phyloP scores from a whole-genome alignment of 2,113 vertebrate species.

The Mystacornis crossleyi region DNA sequence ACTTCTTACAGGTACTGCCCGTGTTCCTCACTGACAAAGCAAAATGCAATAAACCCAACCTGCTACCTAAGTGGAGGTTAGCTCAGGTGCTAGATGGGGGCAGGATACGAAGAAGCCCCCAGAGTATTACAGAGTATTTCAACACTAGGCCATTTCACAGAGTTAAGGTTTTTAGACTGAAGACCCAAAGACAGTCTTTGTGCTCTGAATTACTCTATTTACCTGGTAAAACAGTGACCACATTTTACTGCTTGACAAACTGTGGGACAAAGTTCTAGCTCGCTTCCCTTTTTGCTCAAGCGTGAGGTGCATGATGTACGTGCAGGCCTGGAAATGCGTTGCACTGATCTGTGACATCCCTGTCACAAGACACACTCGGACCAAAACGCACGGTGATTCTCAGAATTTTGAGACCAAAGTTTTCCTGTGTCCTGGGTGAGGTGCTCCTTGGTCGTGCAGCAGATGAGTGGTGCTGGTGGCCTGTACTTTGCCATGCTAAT shows the following conservation, averaged over 20 bases:
- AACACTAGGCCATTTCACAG: not conserved
- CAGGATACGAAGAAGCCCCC: not conserved
- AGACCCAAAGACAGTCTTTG: not conserved
- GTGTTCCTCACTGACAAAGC: not conserved
- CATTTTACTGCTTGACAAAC: not conserved
- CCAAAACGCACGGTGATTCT: not conserved
- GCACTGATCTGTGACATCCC: not conserved
- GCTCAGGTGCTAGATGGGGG: not conserved
- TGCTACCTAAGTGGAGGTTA: not conserved
- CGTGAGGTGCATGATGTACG: not conserved
- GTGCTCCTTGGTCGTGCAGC: not conserved
- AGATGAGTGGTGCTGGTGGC: not conserved
- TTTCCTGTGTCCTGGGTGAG: not conserved
- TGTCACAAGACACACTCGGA: not conserved
- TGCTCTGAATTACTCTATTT: not conserved
- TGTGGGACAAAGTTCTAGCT: not conserved
- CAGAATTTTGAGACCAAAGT: not conserved
- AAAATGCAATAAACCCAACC: not conserved
- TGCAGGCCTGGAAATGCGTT: not conserved
- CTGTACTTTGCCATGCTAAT: not conserved
- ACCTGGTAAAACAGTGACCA: not conserved
- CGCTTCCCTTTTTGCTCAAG: not conserved
- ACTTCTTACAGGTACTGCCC: fast-evolving
- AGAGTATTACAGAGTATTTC: not conserved
- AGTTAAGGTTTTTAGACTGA: not conserved